Base-by-base conservation (phyloP, 2,113 vertebrate species). In the Pithys albifrons region DNA sequence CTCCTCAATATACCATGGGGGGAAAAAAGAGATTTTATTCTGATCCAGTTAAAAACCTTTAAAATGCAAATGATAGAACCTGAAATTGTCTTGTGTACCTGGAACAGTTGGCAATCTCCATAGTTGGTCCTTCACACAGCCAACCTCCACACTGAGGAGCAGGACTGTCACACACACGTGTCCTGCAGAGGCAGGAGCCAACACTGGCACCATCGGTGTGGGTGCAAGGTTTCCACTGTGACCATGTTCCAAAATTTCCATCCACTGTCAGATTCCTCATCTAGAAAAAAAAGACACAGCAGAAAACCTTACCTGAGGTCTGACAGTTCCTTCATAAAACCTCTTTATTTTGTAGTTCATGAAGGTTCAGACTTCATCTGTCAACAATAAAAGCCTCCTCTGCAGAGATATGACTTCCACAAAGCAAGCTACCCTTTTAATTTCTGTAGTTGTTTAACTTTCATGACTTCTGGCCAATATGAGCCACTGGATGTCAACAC, bases 21-120 rank as follows among this genome's bases (percentile, higher is more conserved):
- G 78, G 80, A 89, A 58, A 23, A n/a, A 6, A n/a, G 48, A 49
- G 19, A 48, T 49, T 80, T 31, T 57, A 35, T 43, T 70, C 51
- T 62, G 39, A 58, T 33, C 15, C 76, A 23, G 11, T 48, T 48
- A 18, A 70, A 79, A 79, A 14, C 2, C 8, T 72, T 28, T 15
- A 31, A 88, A 66, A 3, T 7, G n/a, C 22, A 28, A 65, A 27
- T 0, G 1, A 57, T 3, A 45, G 13, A 77, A 55, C 22, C 8
- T 73, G 67, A 55, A 33, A 72, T 72, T 51, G 29, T 46, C 48
- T 49, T 23, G 46, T 77, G 7, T 97, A 99, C 99, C 99, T 99
- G 97, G 99, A 99, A 73, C 99, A 99, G 97, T 99, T 99, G 88
- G 99, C 97, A 29, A 99, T 99, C 96, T 99, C 99, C 94, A 99